A percentile compares a stretch with the other conserved stretches of the same genome.
These are phyloP conservation scores for Himalopsyche tibetana DNA, from an alignment of 2,888 invertebrate genomes.

Conservation along the genomic window DNA sequence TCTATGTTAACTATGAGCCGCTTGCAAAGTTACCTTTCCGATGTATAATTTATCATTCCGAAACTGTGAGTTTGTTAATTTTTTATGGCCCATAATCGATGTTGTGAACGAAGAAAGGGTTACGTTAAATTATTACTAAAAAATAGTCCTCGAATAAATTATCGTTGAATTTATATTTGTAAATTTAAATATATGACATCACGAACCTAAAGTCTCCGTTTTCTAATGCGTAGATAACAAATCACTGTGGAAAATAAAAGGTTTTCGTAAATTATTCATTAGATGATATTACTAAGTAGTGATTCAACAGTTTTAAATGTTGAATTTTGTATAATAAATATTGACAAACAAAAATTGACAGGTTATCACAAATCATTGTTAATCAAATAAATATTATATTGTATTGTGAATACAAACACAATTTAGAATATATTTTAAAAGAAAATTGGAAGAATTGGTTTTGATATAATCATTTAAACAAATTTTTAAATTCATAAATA, in stretches of 20 bases:
- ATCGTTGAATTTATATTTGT: conserved; percentile 15
- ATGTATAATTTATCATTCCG: conserved; percentile 62
- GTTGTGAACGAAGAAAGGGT: conserved; percentile 61
- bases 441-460: no score
- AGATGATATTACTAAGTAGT: background rate
- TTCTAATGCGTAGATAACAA: conserved; percentile 20
- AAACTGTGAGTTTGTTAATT: conserved; percentile 65
- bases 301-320: background rate
- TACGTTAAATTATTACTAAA: conserved; percentile 44
- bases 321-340: background rate
- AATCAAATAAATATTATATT: no score
- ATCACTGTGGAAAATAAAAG: conserved; percentile 9
- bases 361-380: no score
- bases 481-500: no score
- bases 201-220: background rate
- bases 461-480: no score
- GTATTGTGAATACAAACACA: no score
- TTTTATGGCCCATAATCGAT: conserved; percentile 65
- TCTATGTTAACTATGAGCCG: conserved; percentile 15
- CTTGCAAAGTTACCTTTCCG: conserved; percentile 49
- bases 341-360: no score
- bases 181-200: conserved; percentile 20
- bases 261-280: conserved; percentile 26
- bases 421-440: no score
- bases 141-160: conserved; percentile 21